Evolutionary conservation across 2,113 vertebrate genomes (phyloP).

Genomic region (Xenopus borealis): DNA sequence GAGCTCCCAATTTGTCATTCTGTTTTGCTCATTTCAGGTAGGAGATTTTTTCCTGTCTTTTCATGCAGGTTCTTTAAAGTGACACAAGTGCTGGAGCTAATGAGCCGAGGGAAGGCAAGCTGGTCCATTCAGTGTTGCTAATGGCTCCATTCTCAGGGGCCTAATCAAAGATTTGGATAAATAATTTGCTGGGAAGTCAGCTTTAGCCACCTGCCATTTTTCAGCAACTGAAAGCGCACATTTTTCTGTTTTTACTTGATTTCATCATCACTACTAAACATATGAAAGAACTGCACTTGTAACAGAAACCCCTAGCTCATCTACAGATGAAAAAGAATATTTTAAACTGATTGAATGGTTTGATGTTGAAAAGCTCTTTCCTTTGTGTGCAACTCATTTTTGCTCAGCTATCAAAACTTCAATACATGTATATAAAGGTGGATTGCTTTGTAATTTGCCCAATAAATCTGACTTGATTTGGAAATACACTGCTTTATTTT

Average conservation of each 20-base stretch:
- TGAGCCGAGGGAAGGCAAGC: slow-evolving; percentile 72
- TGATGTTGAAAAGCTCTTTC: slow-evolving; percentile 29
- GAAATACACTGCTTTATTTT: too few relatives aligned
- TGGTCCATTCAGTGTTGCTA: slow-evolving; percentile 71
- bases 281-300: slow-evolving; percentile 76
- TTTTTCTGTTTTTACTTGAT: slow-evolving; percentile 67
- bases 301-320: slow-evolving; percentile 68
- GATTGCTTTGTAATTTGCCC: too few relatives aligned
- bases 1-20: slow-evolving; percentile 47
- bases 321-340: slow-evolving; percentile 57
- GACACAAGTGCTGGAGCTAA: slow-evolving; percentile 68
- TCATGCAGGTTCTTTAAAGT: slow-evolving; percentile 63
- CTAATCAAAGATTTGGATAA: slow-evolving; percentile 92
- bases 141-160: slow-evolving; percentile 82
- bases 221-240: slow-evolving; percentile 75
- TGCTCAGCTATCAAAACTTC: too few relatives aligned
- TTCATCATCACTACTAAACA: slow-evolving; percentile 72
- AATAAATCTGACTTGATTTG: too few relatives aligned
- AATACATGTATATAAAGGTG: too few relatives aligned
- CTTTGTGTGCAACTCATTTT: background rate
- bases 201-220: slow-evolving; percentile 82
- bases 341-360: slow-evolving; percentile 40
- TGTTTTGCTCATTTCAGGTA: slow-evolving; percentile 53
- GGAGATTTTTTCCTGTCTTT: slow-evolving; percentile 51
- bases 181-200: slow-evolving; percentile 91